Percentiles rank a stretch among this genome's conserved stretches.
Evolutionary conservation across 2,888 invertebrate species (phyloP).

Genomic region (Apotomis turbidana): DNA sequence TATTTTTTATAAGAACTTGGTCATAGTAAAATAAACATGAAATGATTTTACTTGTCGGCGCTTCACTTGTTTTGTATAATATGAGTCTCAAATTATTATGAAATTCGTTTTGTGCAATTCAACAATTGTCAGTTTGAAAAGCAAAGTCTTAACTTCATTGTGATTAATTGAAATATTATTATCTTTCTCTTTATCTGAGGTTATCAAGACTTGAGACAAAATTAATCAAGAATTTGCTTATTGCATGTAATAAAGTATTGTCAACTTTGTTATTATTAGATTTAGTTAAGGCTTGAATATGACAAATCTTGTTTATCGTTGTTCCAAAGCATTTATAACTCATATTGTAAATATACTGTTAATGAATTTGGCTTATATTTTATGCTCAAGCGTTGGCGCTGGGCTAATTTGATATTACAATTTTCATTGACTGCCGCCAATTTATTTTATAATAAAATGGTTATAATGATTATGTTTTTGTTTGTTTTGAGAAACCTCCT

Average conservation of each 20-base stretch:
- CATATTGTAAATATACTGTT: constrained; percentile 43
- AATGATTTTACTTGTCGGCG: too few relatives aligned
- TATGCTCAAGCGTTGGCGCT: neutral
- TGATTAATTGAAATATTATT: too few relatives aligned
- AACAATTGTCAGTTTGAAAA: too few relatives aligned
- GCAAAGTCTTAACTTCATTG: too few relatives aligned
- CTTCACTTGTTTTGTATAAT: neutral
- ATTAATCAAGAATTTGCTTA: constrained; percentile 9
- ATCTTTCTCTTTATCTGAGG: neutral
- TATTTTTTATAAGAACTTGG: too few relatives aligned
- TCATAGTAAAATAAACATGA: too few relatives aligned
- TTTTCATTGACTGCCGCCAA: constrained; percentile 43
- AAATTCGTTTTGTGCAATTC: neutral
- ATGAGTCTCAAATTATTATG: neutral
- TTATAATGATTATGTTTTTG: constrained; percentile 22
- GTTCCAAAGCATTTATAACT: constrained; percentile 70
- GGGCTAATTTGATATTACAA: constrained; percentile 31
- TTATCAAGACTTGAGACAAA: neutral
- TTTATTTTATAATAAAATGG: constrained; percentile 34
- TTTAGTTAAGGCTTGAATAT: constrained; percentile 32
- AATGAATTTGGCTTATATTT: constrained; percentile 20
- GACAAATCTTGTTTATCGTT: constrained; percentile 44
- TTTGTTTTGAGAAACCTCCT: constrained; percentile 10
- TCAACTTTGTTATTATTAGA: constrained; percentile 25
- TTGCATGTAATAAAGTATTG: constrained; percentile 27